phyloP scores from a whole-genome alignment of 2,888 invertebrate species.

The Hypomecis atomaria region DNA sequence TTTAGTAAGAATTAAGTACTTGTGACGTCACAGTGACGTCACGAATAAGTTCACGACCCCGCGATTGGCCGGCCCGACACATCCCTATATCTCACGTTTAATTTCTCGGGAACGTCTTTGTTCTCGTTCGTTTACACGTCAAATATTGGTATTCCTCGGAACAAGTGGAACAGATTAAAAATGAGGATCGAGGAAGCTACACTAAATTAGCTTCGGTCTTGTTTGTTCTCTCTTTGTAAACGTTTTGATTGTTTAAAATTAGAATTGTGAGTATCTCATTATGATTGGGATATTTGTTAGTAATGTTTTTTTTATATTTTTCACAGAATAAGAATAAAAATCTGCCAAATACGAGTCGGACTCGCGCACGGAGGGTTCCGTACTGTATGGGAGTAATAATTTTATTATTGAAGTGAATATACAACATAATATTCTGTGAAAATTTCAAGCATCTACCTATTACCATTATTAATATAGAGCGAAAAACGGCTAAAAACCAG shows the following conservation, averaged over 20 bases:
- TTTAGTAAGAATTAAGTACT: no score
- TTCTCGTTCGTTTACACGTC: conserved; percentile 35
- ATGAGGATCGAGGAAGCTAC: conserved; percentile 27
- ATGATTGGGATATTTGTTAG: background rate
- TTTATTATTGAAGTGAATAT: no score
- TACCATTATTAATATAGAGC: no score
- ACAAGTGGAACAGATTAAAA: conserved; percentile 24
- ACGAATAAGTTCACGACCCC: no score
- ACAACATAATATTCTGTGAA: no score
- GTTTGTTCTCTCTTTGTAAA: conserved; percentile 23
- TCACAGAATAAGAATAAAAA: no score
- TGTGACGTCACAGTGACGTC: background rate
- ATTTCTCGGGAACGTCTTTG: conserved; percentile 31
- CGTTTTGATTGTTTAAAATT: conserved; percentile 20
- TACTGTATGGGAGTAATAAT: no score
- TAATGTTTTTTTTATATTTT: background rate
- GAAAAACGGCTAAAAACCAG: no score
- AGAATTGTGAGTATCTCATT: background rate
- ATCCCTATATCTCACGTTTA: conserved; percentile 28
- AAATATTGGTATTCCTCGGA: conserved; percentile 34
- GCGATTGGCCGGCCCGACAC: conserved; percentile 1
- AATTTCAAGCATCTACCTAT: no score
- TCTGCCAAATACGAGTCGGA: no score
- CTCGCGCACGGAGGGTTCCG: no score
- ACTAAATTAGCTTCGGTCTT: conserved; percentile 27